Base-by-base conservation (phyloP, 2,797 vertebrate species). In the Diglossa cyanea region DNA sequence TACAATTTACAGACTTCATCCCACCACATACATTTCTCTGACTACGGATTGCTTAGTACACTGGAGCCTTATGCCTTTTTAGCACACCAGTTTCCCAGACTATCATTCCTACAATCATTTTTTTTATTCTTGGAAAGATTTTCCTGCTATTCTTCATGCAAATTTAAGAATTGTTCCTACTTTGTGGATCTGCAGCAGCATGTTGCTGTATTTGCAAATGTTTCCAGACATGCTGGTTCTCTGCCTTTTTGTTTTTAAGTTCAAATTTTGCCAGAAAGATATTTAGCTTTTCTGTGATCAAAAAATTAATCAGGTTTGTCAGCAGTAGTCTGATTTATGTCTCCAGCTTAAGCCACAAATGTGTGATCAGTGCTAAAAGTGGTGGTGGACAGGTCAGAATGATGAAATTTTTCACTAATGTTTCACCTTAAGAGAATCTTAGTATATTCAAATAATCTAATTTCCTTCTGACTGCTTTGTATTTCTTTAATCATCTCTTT, bases 341-440 rank as follows among this genome's bases (percentile, higher is more conserved):
- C 80, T 79, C 48, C 77, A 73, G 30, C 67, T 95, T 44, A 92
- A 93, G 66, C 58, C 63, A 79, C 6, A 75, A 88, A 81, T 30
- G 13, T 18, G 25, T 61, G 57, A 90, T 71, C 30, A 76, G 33
- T 82, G 40, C 30, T 76, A 61, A 60, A 93, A 73, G 40, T 47
- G 37, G 31, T 70, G 19, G 24, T 26, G 73, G 63, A 42, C 57
- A 65, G 53, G 51, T 63, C 40, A 57, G 14, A 0, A 2, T 51
- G 37, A 71, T 66, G 28, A 63, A 61, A 74, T 71, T 73, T 88
- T 93, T 82, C 40, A 68, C 21, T 40, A 71, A 50, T 42, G 4
- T 11, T 63, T 83, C 42, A 74, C 6, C 16, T 88, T 78, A 73
- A 70, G 40, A 58, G 48, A 82, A 45, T 13, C 13, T 57, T 79